Conservation (phyloP, 2,888 invertebrate species). For the Serripes groenlandicus region DNA sequence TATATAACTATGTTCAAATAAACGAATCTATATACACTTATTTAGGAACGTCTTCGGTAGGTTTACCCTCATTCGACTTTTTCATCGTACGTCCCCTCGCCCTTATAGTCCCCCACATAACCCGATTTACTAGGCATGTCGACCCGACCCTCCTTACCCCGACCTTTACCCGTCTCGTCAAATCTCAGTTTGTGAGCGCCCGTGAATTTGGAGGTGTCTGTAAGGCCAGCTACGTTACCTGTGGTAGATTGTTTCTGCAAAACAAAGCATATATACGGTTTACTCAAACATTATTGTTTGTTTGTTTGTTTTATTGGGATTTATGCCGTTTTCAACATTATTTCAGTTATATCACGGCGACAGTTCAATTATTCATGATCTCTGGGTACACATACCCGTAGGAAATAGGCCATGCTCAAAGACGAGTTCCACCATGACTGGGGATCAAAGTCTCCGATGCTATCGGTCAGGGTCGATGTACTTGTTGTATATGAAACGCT, state of each 20-base stretch:
- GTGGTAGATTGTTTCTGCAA: slow-evolving; percentile 66
- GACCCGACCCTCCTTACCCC: slow-evolving; percentile 74
- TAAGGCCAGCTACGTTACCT: slow-evolving; percentile 76
- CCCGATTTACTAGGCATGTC: slow-evolving; percentile 70
- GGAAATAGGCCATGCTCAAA: too few relatives aligned
- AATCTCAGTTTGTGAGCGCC: slow-evolving; percentile 79
- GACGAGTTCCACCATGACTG: too few relatives aligned
- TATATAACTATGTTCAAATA: not conserved
- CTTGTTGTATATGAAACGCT: too few relatives aligned
- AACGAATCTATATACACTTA: not conserved
- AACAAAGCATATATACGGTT: too few relatives aligned
- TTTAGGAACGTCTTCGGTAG: not conserved
- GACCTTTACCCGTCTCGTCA: slow-evolving; percentile 79
- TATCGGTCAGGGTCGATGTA: too few relatives aligned
- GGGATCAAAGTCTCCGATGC: too few relatives aligned
- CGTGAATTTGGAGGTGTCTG: slow-evolving; percentile 77
- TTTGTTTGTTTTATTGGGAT: too few relatives aligned
- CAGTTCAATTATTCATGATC: too few relatives aligned
- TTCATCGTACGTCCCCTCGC: slow-evolving; percentile 71
- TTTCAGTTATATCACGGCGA: too few relatives aligned
- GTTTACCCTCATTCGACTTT: not conserved
- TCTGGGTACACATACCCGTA: too few relatives aligned
- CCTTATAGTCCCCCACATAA: slow-evolving; percentile 77
- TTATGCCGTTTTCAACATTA: too few relatives aligned
- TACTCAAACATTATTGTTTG: too few relatives aligned